These are phyloP conservation scores for Orthosia incerta DNA, from an alignment of 2,888 invertebrate genomes.

Conservation along the genomic window DNA sequence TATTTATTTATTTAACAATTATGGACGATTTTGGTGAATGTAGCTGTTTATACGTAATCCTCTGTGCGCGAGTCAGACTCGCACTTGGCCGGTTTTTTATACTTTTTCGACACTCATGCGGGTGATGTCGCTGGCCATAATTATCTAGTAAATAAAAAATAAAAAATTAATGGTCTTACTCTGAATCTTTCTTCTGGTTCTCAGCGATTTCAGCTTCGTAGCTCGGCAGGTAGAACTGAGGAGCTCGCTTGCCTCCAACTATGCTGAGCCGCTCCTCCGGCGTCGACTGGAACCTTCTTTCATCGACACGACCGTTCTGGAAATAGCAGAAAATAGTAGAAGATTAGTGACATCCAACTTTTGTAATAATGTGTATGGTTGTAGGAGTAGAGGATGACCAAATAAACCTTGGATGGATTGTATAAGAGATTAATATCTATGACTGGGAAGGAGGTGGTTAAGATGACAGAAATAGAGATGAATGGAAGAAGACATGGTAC, in stretches of 20 bases:
- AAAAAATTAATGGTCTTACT: constrained; percentile 93
- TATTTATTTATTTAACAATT: no score
- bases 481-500: background rate
- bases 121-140: no score
- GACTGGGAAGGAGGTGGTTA: background rate
- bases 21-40: no score
- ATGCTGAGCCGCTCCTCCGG: constrained; percentile 98
- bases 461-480: background rate
- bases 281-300: constrained; percentile 96
- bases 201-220: constrained; percentile 99
- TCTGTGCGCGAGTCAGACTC: no score
- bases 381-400: background rate
- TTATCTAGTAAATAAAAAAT: no score
- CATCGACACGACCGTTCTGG: constrained; percentile 97
- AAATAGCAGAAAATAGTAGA: constrained; percentile 62
- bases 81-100: no score
- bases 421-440: background rate
- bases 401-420: background rate
- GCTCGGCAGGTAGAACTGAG: constrained; percentile 98
- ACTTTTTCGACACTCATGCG: background rate
- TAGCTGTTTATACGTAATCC: no score
- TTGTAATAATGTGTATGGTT: background rate
- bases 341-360: background rate
- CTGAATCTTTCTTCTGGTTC: constrained; percentile 98
- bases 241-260: constrained; percentile 99